Evolutionary conservation across 2,888 invertebrate species (phyloP), one percentile per base, ranked within the genome.

Genomic region (Himalopsyche japonica): DNA sequence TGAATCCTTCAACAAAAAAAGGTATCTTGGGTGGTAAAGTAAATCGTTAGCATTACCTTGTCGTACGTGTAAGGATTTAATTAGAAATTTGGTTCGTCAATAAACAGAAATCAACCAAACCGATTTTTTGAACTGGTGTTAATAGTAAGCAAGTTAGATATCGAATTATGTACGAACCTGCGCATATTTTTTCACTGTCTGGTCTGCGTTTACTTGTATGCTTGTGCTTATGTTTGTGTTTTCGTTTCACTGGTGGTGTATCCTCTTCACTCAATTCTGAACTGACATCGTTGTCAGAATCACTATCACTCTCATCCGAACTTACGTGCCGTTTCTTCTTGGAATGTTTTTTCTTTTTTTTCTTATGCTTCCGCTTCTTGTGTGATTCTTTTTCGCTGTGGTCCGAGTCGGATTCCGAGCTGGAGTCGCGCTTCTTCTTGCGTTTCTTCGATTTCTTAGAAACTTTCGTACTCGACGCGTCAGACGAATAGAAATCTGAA

Each of bases 291-390:
- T 91, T 90, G 10, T 88, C 89, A 85, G 89, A 90, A 27, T 89
- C 84, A 76, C 84, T 84, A 15, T 82, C 84, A 43, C 80, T 89
- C 3, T 88, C 90, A 4, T 88, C 89, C 1, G 92, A 91, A 47
- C 80, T 80, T 83, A 88, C 89, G 0, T 90, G 89, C 48, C 90
- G 89, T 87, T 91, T 92, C 88, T 90, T 92, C 88, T 92, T 92
- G 20, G 88, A 89, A 84, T 92, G 92, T 88, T 92, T 92, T 89
- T 91, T 92, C 89, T 92, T 92, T 89, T 92, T 92, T 87, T 92
- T 92, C 89, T 92, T 92, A 84, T 92, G 92, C 87, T 92, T 92
- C 27, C 92, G 91, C 89, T 92, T 92, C 87, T 92, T 92, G 5
- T 89, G 88, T 27, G 91, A 91, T 85, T 83, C 83, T 49, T 64